Percentiles rank a stretch among this genome's conserved stretches.
These are phyloP conservation scores for Andrena haemorrhoa DNA, from an alignment of 2,888 invertebrate species.

Conservation along the genomic window DNA sequence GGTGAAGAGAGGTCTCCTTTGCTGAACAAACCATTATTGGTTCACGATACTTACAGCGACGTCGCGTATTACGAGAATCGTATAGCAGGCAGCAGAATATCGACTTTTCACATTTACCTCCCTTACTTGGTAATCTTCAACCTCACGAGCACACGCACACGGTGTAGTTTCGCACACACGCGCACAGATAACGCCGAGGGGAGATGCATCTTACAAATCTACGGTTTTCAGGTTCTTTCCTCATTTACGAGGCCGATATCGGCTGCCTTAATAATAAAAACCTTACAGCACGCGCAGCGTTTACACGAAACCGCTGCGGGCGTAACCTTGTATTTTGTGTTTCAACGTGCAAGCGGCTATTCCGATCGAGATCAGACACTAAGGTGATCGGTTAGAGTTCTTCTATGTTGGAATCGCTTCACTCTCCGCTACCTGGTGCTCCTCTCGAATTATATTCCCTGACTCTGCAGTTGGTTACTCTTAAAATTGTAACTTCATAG, in stretches of 20 bases:
- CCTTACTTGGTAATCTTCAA: constrained; percentile 1
- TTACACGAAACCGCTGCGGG: constrained; percentile 6
- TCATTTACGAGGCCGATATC: constrained; percentile 20
- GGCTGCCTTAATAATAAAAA: constrained; percentile 49
- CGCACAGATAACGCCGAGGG: constrained; percentile 7
- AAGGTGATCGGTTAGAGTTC: constrained; percentile 46
- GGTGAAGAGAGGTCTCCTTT: constrained; percentile 47
- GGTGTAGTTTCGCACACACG: constrained; percentile 31
- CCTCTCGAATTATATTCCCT: neutral
- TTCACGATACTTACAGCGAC: constrained; percentile 19
- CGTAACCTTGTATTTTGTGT: constrained; percentile 76
- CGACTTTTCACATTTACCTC: constrained; percentile 30
- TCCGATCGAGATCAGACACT: constrained; percentile 78
- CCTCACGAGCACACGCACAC: constrained; percentile 29
- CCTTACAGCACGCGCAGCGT: constrained; percentile 20
- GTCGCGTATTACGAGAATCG: constrained; percentile 32
- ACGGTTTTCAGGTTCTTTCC: constrained; percentile 15
- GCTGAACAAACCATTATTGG: constrained; percentile 27
- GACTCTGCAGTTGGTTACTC: too few species aligned
- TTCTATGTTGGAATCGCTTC: constrained; percentile 34
- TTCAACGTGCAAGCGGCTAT: constrained; percentile 84
- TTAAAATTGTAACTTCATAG: neutral
- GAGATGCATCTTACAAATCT: constrained; percentile 34
- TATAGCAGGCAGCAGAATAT: constrained; percentile 60
- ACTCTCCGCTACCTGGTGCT: constrained; percentile 39